A percentile compares a stretch with the other conserved stretches of the same genome.
Evolutionary conservation across 1,140 invertebrate species (phyloP).

Genomic region (Atta colombica): DNA sequence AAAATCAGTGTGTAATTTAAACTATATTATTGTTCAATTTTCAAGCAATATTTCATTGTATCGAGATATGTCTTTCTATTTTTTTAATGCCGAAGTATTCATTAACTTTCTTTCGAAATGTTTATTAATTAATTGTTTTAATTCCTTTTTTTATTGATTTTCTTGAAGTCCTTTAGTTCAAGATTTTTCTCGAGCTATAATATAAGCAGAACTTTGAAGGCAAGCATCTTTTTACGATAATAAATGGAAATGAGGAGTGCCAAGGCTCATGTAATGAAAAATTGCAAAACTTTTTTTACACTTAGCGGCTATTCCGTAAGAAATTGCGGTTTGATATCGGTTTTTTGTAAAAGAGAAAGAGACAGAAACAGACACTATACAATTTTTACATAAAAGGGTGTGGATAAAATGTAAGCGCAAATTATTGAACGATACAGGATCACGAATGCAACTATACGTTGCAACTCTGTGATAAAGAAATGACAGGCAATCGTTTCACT

Average conservation of each 20-base stretch:
- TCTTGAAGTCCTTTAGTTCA: neutral
- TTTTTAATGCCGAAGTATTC: neutral
- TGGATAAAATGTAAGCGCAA: conserved; percentile 1
- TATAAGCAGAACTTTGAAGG: neutral
- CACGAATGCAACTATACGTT: conserved; percentile 48
- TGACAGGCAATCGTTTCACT: neutral
- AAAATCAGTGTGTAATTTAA: neutral
- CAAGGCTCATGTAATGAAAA: conserved; percentile 45
- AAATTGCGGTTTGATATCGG: conserved; percentile 62
- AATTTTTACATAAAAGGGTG: conserved; percentile 57
- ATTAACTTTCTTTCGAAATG: neutral
- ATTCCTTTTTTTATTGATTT: neutral
- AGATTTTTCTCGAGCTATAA: neutral
- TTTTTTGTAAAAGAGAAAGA: conserved; percentile 29
- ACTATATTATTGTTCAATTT: neutral
- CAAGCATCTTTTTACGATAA: conserved; percentile 31
- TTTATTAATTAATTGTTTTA: neutral
- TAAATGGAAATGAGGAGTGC: conserved; percentile 7
- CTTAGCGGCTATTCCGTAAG: conserved; percentile 46
- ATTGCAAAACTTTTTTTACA: conserved; percentile 64
- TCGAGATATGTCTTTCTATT: neutral
- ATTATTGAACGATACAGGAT: conserved; percentile 69
- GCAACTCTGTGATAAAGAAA: conserved; percentile 37
- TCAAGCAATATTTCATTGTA: neutral
- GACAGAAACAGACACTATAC: conserved; percentile 42